Percentiles rank a stretch among this genome's conserved stretches.
Evolutionary conservation across 2,888 invertebrate species (phyloP).

Genomic region (Dioctria linearis): DNA sequence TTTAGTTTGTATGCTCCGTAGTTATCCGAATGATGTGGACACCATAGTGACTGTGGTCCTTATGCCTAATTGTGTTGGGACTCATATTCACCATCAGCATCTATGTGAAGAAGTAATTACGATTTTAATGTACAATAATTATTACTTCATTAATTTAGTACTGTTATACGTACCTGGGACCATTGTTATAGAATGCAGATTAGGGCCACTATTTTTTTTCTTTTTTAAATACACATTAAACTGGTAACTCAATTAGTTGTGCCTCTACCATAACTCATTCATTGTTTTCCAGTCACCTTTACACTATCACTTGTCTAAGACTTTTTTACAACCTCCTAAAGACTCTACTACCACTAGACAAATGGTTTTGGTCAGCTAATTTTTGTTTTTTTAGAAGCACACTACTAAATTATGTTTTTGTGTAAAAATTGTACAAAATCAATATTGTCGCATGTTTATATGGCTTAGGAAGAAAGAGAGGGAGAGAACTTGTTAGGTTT

Average conservation of each 20-base stretch:
- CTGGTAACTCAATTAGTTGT: too few relatives aligned
- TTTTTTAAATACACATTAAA: too few relatives aligned
- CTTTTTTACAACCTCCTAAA: too few relatives aligned
- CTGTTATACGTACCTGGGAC: constrained; percentile 41
- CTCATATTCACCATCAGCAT: not conserved
- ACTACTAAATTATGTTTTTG: not conserved
- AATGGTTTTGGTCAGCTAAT: not conserved
- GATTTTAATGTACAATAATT: constrained; percentile 20
- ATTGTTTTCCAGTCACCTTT: not conserved
- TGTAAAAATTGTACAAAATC: constrained; percentile 39
- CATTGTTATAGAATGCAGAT: constrained; percentile 16
- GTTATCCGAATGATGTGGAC: constrained; percentile 12
- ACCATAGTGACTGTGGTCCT: constrained; percentile 3
- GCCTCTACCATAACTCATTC: too few relatives aligned
- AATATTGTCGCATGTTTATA: constrained; percentile 5
- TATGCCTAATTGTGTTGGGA: constrained; percentile 3
- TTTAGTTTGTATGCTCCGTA: constrained; percentile 20
- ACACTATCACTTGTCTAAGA: not conserved
- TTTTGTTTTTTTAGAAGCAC: too few relatives aligned
- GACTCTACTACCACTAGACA: too few relatives aligned
- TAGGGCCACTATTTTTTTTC: not conserved
- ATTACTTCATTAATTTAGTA: constrained; percentile 24
- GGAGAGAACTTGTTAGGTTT: constrained; percentile 34
- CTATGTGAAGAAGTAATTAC: not conserved
- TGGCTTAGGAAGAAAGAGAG: constrained; percentile 15